Conservation (phyloP, 2,888 invertebrate species). For the Ochropacha duplaris region DNA sequence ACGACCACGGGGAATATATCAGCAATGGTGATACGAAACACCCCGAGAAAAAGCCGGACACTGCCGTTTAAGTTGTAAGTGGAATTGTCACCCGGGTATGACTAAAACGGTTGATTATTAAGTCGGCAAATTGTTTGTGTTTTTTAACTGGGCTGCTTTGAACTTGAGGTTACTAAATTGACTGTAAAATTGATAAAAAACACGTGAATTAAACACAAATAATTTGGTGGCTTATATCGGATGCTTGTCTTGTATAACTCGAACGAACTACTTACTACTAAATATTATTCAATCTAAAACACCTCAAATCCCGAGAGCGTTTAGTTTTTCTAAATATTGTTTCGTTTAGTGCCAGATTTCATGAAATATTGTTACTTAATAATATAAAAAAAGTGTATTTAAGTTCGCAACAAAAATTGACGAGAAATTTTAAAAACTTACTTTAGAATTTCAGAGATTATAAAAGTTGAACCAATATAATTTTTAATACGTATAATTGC, state of each 20-base stretch:
- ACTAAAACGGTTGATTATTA: neutral
- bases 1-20: constrained; percentile 84
- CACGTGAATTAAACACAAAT: neutral
- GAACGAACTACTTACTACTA: neutral
- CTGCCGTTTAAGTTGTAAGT: constrained; percentile 71
- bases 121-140: neutral
- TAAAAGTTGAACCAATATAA: constrained; percentile 4
- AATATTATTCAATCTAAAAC: neutral
- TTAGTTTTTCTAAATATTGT: constrained; percentile 23
- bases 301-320: constrained; percentile 15
- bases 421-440: neutral
- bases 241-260: neutral
- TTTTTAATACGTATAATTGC: constrained; percentile 10
- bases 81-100: constrained; percentile 20
- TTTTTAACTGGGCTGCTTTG: neutral
- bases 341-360: constrained; percentile 59
- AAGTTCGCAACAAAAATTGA: constrained; percentile 10
- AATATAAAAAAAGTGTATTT: constrained; percentile 39
- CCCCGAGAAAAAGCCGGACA: constrained; percentile 78
- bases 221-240: neutral
- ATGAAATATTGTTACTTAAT: constrained; percentile 58
- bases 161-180: neutral
- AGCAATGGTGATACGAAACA: constrained; percentile 80
- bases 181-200: neutral
- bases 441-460: neutral